Base-by-base conservation (phyloP, 2,113 vertebrate species). In the Bagarius yarrelli region DNA sequence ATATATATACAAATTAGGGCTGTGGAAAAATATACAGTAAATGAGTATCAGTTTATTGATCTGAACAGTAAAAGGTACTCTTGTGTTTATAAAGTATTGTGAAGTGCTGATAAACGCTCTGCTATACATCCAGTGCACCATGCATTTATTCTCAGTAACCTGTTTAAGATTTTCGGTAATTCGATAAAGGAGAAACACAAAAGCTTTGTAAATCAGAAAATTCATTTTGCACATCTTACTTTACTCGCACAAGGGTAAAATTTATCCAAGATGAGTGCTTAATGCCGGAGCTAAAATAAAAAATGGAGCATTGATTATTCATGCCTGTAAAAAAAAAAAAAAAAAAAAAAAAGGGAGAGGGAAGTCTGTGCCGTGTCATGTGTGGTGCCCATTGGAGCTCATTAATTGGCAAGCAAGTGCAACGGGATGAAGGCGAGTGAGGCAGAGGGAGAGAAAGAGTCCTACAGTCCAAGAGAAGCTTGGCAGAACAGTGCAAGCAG, bases 241-340 rank as follows among this genome's bases (percentile, higher is more conserved):
- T 64, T 50, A 34, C 67, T 50, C 6, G 44, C 40, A 32, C 50
- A 9, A 57, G 53, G 34, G 36, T 15, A 12, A 25, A 70, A 66
- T 36, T 23, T 80, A 52, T 57, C 64, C 73, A 25, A 53, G 50
- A 75, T 78, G 63, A 86, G 84, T 80, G 71, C 82, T 75, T 59
- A 87, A 84, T 77, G 67, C 66, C 75, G 89, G 83, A 91, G 89
- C 89, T 89, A 61, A 91, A 90, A 89, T 93, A 91, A 87, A 91
- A 79, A 90, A 88, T 88, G 73, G 84, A 87, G 89, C 89, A 95
- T 95, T 86, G 95, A 95, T 95, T 95, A 93, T 92, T 93, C 91
- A 91, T 94, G 93, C 91, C 89, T 94, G 91, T 92, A 50, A 60
- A 72, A 27, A 57, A 76, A 76, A 57, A 71, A 3, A 40, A 44